Base-by-base conservation (phyloP, 2,888 invertebrate species). In the Dicroscelio sp. region DNA sequence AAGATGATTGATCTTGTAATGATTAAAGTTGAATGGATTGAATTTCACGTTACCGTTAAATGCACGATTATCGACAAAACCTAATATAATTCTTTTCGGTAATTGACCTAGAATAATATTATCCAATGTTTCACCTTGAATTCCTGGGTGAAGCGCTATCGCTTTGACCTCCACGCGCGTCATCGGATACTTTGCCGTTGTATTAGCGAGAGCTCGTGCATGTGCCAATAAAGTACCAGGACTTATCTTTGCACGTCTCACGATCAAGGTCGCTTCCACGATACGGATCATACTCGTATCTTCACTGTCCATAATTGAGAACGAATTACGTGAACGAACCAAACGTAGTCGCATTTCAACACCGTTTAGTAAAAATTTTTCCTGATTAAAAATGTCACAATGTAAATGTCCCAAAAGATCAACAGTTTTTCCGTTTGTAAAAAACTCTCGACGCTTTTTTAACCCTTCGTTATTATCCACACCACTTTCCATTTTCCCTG, bases 31-130 rank as follows among this genome's bases (percentile, higher is more conserved):
- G 69, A 92, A 93, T 0, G 90, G 87, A 31, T 91, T 94, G 1
- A 67, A 27, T n/a, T 6, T 43, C 23, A 48, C 71, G 52, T 90
- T 83, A 2, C 93, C 93, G 27, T 94, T 94, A 67, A 86, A 94
- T 6, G 91, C 82, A 73, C 55, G 91, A 63, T 94, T 94, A 52
- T 91, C 65, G 4, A 93, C 94, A n/a, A n/a, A n/a, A n/a, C n/a
- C n/a, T n/a, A n/a, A n/a, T n/a, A n/a, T n/a, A n/a, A n/a, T n/a
- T n/a, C 94, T 87, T 82, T 94, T 93, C 0, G 96, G 96, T n/a
- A 96, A 78, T 76, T 93, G 93, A 14, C 31, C 58, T 1, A 58
- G 14, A 58, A 76, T n/a, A 31, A 76, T 10, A 20, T 76, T 78
- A 12, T 60, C 58, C 20, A 60, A 38, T 2, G 35, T 60, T 20